These are phyloP conservation scores for Trachythela sp. DNA, from an alignment of 64 coral and sea anemone genomes.

Conservation along the genomic window DNA sequence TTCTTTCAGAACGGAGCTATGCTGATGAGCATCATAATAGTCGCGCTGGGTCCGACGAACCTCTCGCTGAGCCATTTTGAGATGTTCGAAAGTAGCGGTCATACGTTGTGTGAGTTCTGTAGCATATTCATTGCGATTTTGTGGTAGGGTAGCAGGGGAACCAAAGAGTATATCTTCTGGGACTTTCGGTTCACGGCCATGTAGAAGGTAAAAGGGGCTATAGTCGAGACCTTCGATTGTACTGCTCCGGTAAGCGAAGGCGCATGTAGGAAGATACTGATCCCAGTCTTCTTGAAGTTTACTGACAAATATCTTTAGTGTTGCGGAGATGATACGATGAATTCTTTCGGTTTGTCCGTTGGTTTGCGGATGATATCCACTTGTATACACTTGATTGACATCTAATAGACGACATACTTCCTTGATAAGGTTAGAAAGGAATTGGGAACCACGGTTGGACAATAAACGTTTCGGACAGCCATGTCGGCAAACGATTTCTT, in stretches of 20 bases:
- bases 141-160: background rate
- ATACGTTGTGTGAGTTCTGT: background rate
- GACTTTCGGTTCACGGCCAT: background rate
- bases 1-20: background rate
- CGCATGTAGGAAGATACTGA: background rate
- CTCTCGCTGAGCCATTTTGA: background rate
- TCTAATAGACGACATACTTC: background rate
- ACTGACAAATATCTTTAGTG: background rate
- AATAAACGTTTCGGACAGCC: conserved; percentile 1
- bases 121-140: background rate
- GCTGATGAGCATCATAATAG: background rate
- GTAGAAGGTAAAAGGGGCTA: background rate
- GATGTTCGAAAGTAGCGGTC: background rate
- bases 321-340: background rate
- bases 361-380: conserved; percentile 5
- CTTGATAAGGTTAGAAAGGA: conserved; percentile 1
- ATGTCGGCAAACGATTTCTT: background rate
- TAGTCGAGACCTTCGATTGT: background rate
- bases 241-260: background rate
- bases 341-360: conserved; percentile 20
- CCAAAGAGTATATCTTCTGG: background rate
- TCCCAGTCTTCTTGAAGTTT: conserved; percentile 16
- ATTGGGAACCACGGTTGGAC: conserved; percentile 1
- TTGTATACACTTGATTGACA: background rate
- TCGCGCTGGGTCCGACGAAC: background rate